Evolutionary conservation across 2,888 invertebrate genomes (phyloP).

Genomic region (Pristionchus entomophagus): DNA sequence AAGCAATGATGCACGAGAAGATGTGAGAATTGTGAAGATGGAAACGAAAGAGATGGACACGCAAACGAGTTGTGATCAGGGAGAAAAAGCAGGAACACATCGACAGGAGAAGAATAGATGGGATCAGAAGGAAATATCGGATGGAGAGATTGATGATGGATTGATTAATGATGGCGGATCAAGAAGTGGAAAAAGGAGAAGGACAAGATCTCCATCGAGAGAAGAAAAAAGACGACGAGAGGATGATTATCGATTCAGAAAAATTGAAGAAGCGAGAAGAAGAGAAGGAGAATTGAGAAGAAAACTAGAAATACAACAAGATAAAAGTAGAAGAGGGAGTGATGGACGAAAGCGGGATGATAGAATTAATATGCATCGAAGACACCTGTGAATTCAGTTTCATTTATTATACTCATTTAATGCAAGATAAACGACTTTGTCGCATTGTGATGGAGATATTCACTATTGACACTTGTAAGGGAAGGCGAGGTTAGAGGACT

Average conservation of each 20-base stretch:
- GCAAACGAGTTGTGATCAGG: not conserved
- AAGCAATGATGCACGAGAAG: not conserved
- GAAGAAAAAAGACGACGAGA: not conserved
- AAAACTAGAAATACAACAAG: not conserved
- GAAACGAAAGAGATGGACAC: not conserved
- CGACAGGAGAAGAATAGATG: not conserved
- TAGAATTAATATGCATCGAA: not conserved
- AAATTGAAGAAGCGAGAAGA: not conserved
- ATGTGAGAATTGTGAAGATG: not conserved
- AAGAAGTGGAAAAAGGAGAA: not conserved
- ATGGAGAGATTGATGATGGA: not conserved
- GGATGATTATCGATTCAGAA: not conserved
- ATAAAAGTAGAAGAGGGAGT: not conserved
- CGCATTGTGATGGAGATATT: not conserved
- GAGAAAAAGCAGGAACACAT: not conserved
- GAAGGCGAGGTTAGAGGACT: constrained; percentile 17
- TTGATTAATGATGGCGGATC: not conserved
- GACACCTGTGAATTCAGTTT: not conserved
- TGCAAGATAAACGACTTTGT: constrained; percentile 26
- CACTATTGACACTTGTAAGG: constrained; percentile 29
- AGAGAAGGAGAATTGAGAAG: not conserved
- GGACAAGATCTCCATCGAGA: not conserved
- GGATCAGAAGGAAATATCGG: not conserved
- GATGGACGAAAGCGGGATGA: not conserved
- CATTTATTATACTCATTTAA: not conserved